Percentiles rank a stretch among this genome's conserved stretches.
phyloP scores from a whole-genome alignment of 2,113 vertebrate species.

The Desmodus rotundus region DNA sequence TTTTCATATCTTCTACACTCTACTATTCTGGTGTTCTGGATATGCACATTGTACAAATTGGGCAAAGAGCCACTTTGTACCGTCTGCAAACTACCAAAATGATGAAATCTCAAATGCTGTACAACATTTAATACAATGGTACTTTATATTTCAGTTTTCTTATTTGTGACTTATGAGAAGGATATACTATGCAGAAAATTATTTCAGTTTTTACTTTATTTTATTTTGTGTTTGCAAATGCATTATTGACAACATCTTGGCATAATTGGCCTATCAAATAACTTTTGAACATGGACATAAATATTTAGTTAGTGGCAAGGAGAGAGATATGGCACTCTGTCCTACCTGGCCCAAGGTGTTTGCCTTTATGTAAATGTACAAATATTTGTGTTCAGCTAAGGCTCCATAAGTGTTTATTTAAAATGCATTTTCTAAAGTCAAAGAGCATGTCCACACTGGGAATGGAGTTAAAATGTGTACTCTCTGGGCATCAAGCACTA shows the following conservation, averaged over 20 bases:
- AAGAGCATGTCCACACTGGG: constrained; percentile 46
- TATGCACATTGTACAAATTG: neutral
- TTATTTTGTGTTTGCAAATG: constrained; percentile 46
- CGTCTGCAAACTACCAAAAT: constrained; percentile 51
- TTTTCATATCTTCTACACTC: neutral
- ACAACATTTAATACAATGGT: constrained; percentile 64
- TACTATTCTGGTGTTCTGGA: neutral
- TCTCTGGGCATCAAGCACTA: neutral
- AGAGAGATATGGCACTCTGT: neutral
- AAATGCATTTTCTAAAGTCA: constrained; percentile 73
- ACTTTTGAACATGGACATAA: constrained; percentile 61
- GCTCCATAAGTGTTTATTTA: constrained; percentile 44
- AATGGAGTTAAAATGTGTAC: constrained; percentile 62
- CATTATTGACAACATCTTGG: constrained; percentile 59
- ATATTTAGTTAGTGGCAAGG: constrained; percentile 7
- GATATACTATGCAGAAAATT: constrained; percentile 27
- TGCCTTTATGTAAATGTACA: constrained; percentile 44
- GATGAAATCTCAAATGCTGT: constrained; percentile 67
- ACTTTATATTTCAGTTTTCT: constrained; percentile 63
- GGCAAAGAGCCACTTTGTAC: neutral
- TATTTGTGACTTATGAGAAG: constrained; percentile 70
- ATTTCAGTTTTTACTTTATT: constrained; percentile 41
- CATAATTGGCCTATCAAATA: neutral
- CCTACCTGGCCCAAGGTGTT: constrained; percentile 31
- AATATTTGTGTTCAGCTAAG: constrained; percentile 37